Conservation (phyloP, 2,888 invertebrate genomes). For the Bellardia bayeri region DNA sequence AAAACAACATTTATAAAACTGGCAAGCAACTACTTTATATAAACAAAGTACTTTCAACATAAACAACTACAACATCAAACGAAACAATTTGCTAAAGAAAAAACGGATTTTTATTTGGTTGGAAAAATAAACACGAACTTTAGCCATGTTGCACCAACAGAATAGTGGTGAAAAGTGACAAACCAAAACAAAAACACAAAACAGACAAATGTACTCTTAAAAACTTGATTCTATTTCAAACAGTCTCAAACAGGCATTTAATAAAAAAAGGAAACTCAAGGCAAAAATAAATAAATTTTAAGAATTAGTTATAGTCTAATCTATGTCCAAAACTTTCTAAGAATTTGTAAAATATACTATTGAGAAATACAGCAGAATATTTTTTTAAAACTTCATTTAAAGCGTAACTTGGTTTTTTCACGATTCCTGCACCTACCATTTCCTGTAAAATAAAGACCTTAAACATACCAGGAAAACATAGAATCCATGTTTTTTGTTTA, state of each 20-base stretch:
- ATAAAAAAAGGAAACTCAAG: neutral
- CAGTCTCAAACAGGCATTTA: neutral
- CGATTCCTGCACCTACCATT: too few species aligned
- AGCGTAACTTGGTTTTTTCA: too few species aligned
- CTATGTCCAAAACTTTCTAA: too few species aligned
- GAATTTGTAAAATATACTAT: too few species aligned
- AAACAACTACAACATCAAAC: neutral
- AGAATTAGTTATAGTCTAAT: too few species aligned
- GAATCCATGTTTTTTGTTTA: neutral
- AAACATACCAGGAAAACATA: too few species aligned
- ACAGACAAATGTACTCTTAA: neutral
- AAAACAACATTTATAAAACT: too few species aligned
- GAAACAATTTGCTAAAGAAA: neutral
- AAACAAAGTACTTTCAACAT: too few species aligned
- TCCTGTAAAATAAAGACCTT: too few species aligned
- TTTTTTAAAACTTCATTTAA: too few species aligned
- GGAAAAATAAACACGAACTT: neutral
- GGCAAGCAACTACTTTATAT: too few species aligned
- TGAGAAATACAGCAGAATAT: too few species aligned
- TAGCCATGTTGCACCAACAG: constrained; percentile 22
- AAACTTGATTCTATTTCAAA: neutral
- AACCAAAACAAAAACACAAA: constrained; percentile 33
- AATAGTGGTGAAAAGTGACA: constrained; percentile 40
- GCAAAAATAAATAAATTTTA: neutral
- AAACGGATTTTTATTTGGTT: constrained; percentile 18